Base-by-base conservation (phyloP, 2,113 vertebrate genomes). In the Andinoacara biseriatus region DNA sequence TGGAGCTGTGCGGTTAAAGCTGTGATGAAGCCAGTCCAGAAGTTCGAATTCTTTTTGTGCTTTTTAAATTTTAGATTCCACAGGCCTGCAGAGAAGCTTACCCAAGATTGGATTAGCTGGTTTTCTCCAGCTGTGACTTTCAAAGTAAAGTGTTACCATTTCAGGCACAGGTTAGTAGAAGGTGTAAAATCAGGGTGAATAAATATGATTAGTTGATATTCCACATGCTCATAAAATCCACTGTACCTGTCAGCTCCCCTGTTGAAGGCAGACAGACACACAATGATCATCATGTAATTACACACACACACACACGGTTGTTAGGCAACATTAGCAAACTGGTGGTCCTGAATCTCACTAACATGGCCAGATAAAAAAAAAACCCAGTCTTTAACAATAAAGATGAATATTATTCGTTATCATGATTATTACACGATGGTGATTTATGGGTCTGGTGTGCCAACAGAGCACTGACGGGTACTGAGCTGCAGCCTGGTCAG, bases 181-280 rank as follows among this genome's bases (percentile, higher is more conserved):
- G 17, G 24, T 33, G 40, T 2, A 38, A 65, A 65, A 85, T 57
- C 67, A 76, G 20, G 38, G 10, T 76, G 80, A 87, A 84, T 82
- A 2, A 60, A 69, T n/a, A 8, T 74, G 59, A 86, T 86, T 54
- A 86, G 81, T 69, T 33, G 20, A 60, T 31, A 40, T 17, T 63
- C 17, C 24, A 61, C 31, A 91, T 62, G 81, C 72, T 78, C 2
- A 75, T 40, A 69, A 75, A 88, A 65, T 82, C 62, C 87, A 91
- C 85, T 49, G 80, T 94, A 94, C 93, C 93, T 93, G 52, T 80
- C 14, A 35, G 29, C 14, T 49, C 52, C 52, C 77, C 91, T 93
- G 93, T 90, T 72, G 89, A 82, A 90, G 86, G 85, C 90, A 91
- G 81, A 90, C 83, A 91, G 52, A 91, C 75, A 90, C 65, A 61